Base-by-base conservation (phyloP, 2,888 invertebrate genomes). In the Euproctis similis region DNA sequence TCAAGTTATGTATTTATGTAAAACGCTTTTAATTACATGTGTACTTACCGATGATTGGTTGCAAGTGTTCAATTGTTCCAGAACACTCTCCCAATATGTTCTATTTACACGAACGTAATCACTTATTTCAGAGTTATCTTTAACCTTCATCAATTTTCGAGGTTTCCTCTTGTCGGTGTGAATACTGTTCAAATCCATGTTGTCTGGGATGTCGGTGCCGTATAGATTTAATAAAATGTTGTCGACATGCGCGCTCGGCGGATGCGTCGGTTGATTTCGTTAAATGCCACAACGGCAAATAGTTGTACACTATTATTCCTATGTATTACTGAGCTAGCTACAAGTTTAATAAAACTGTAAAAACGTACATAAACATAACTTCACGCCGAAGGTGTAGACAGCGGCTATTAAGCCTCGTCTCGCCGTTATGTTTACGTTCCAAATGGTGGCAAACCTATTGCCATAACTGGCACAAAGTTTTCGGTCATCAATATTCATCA, bases 41-140 rank as follows among this genome's bases (percentile, higher is more conserved):
- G n/a, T 14, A 53, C 69, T 59, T 42, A 75, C 76, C 32, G 38
- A 46, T 18, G 53, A 46, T 7, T 45, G 34, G 16, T 26, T 38
- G 16, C 6, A 32, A 7, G 42, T 39, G 34, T 73, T 61, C 9
- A 77, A 42, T 31, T 63, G 41, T 13, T 57, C 28, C 26, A 81
- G 69, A n/a, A 73, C 49, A 28, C 42, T 48, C 8, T 52, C 53
- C 84, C 84, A 84, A 47, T 81, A 80, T 35, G 57, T 60, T 44
- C 62, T 81, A 32, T 75, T 76, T 2, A 34, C 41, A 3, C 70
- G 65, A 28, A 75, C 43, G 8, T 69, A 65, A 39, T 67, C 65
- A 0, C 56, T 39, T 2, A 47, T 36, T 42, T 73, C 75, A 32
- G 59, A 71, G 41, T 58, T 62, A 1, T 77, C 73, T 10, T 60